These are phyloP conservation scores for Pachydiplax longipennis DNA, from an alignment of 2,888 invertebrate species.

Conservation along the genomic window DNA sequence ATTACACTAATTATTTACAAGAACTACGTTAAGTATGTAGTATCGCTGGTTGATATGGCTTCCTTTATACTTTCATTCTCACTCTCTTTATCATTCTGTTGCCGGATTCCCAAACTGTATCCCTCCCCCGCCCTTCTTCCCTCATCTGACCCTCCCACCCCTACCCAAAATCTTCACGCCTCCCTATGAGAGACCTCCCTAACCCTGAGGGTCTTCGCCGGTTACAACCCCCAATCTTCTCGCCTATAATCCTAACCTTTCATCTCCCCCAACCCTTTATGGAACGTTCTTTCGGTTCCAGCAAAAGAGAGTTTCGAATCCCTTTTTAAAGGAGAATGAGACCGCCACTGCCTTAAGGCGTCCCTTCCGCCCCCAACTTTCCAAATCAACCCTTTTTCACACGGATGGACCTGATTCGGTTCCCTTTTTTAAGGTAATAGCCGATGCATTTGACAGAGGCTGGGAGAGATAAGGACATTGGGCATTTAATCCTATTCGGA, in stretches of 20 bases:
- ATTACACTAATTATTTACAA: too few relatives aligned
- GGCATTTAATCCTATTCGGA: not conserved
- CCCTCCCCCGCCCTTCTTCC: not conserved
- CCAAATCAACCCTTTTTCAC: not conserved
- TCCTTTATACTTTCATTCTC: not conserved
- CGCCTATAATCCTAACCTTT: not conserved
- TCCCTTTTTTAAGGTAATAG: not conserved
- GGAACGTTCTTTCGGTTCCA: not conserved
- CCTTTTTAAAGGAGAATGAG: constrained; percentile 13
- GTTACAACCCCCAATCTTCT: constrained; percentile 12
- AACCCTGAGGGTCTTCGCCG: not conserved
- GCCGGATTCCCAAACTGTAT: not conserved
- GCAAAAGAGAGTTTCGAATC: not conserved
- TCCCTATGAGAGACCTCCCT: not conserved
- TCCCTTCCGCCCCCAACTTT: not conserved
- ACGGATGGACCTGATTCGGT: not conserved
- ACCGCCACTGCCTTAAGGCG: not conserved
- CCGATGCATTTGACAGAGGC: not conserved
- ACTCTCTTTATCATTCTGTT: not conserved
- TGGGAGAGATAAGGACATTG: not conserved
- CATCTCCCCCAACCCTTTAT: not conserved
- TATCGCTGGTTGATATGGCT: too few relatives aligned
- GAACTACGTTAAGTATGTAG: too few relatives aligned
- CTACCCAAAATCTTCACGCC: not conserved
- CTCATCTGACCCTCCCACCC: not conserved